Evolutionary conservation across 2,888 invertebrate species (phyloP).

Genomic region (Tholera decimalis): DNA sequence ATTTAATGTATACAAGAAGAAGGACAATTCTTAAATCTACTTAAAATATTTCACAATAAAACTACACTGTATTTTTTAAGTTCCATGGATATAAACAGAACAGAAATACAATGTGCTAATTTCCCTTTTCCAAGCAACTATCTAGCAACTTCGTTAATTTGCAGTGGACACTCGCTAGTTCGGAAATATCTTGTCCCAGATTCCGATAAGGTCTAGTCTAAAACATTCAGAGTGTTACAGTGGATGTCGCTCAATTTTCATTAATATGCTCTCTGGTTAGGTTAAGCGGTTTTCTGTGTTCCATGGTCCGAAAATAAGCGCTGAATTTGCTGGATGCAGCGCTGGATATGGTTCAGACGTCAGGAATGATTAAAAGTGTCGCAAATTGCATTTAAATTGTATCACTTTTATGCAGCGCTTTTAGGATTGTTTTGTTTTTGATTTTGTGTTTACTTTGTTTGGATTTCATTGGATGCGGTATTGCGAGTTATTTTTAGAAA

Average conservation of each 20-base stretch:
- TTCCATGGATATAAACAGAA: slow-evolving; percentile 7
- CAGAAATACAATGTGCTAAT: slow-evolving; percentile 52
- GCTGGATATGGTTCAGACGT: slow-evolving; percentile 65
- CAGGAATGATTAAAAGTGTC: slow-evolving; percentile 68
- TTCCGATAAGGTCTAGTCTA: slow-evolving; percentile 81
- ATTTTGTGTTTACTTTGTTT: slow-evolving; percentile 22
- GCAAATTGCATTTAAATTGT: slow-evolving; percentile 51
- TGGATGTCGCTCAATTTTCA: slow-evolving; percentile 90
- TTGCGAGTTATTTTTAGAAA: background rate
- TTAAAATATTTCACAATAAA: background rate
- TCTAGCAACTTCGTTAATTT: slow-evolving; percentile 50
- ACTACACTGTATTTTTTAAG: background rate
- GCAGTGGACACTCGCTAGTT: slow-evolving; percentile 45
- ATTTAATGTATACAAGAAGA: too few relatives aligned
- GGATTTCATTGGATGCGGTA: background rate
- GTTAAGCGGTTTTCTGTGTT: slow-evolving; percentile 91
- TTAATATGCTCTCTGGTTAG: slow-evolving; percentile 88
- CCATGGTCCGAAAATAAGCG: slow-evolving; percentile 79
- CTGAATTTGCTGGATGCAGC: slow-evolving; percentile 67
- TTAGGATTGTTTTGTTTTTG: slow-evolving; percentile 27
- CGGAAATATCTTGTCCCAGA: slow-evolving; percentile 86
- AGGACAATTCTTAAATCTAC: background rate
- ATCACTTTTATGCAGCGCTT: slow-evolving; percentile 27
- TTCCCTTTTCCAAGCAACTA: slow-evolving; percentile 58
- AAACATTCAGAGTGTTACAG: slow-evolving; percentile 81